Conservation (phyloP, 2,113 vertebrate genomes). For the Poeciliopsis retropinna region DNA sequence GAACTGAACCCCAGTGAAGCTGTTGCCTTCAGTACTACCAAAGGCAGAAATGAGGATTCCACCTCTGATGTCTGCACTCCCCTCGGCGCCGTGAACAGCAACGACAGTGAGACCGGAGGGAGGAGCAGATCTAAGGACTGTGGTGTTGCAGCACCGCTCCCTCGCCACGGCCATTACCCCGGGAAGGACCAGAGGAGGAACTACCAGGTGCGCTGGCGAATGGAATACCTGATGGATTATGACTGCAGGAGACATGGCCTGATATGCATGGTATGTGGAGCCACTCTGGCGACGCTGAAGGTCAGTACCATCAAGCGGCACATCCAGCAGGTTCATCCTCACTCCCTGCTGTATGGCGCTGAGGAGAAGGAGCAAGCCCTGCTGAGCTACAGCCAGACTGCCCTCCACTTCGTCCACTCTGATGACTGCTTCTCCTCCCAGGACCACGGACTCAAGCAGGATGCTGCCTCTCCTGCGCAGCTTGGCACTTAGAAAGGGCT, state of each 20-base stretch:
- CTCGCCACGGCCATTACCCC: conserved; percentile 78
- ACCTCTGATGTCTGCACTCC: conserved; percentile 14
- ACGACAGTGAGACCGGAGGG: conserved; percentile 30
- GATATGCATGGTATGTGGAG: conserved; percentile 88
- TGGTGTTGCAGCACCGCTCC: neutral
- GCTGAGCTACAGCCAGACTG: conserved; percentile 84
- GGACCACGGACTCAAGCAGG: conserved; percentile 64
- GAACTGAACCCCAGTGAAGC: conserved; percentile 48
- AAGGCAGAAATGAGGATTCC: conserved; percentile 23
- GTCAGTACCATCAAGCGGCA: conserved; percentile 90
- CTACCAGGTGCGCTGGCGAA: conserved; percentile 91
- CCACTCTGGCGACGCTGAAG: conserved; percentile 85
- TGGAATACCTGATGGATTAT: conserved; percentile 93
- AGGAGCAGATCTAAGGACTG: conserved; percentile 27
- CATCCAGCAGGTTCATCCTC: conserved; percentile 90
- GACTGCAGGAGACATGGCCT: conserved; percentile 85
- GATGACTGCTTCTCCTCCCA: conserved; percentile 78
- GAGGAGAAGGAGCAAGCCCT: conserved; percentile 85
- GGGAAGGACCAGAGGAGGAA: conserved; percentile 89
- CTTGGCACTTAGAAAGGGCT: conserved; percentile 58
- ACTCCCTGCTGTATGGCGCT: conserved; percentile 83
- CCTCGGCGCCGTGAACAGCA: conserved; percentile 40
- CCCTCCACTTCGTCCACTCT: conserved; percentile 76
- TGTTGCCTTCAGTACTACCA: neutral
- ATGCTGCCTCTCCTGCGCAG: conserved; percentile 20